Conservation (phyloP, 2,888 invertebrate genomes). For the Lepetodrilus schrolli region DNA sequence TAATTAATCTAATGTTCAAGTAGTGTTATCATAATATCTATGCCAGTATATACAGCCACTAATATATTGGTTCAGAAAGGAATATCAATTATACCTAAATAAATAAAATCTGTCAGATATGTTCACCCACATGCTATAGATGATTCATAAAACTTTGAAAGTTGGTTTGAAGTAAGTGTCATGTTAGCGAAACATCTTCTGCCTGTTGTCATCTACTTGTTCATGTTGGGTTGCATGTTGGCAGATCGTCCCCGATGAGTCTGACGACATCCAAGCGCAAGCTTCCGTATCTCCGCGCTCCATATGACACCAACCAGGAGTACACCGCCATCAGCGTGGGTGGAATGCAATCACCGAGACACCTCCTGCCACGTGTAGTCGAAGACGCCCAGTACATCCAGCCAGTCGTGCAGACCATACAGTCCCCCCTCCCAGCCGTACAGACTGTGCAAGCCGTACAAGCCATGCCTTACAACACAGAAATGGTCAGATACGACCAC, state of each 20-base stretch:
- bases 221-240: no score
- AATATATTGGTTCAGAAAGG: no score
- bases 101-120: no score
- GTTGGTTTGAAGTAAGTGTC: no score
- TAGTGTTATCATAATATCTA: no score
- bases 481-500: conserved; percentile 10
- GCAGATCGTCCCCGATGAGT: conserved; percentile 1
- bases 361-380: not conserved
- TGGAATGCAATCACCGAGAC: not conserved
- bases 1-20: no score
- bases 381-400: not conserved
- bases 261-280: conserved; percentile 19
- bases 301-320: conserved; percentile 61
- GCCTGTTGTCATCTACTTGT: no score
- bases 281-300: conserved; percentile 51
- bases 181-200: no score
- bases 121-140: no score
- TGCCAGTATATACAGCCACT: no score
- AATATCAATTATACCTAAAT: no score
- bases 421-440: not conserved
- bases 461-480: not conserved
- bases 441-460: not conserved
- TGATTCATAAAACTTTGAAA: no score
- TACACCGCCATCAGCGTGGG: conserved; percentile 51
- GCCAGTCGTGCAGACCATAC: not conserved